Base-by-base conservation (phyloP, 2,888 invertebrate genomes). In the Ecliptopera silaceata region DNA sequence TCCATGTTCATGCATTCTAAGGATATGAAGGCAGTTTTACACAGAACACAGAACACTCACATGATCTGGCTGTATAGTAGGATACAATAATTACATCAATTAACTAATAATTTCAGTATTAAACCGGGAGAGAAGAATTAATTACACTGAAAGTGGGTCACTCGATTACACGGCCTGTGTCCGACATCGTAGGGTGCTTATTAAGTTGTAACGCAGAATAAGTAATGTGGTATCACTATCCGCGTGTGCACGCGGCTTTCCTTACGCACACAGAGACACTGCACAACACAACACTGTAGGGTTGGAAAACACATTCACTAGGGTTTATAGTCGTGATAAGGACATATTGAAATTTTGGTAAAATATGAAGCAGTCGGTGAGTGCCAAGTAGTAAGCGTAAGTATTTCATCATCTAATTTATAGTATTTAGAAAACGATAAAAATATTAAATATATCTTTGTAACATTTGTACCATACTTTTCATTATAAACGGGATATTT, bases 181-280 rank as follows among this genome's bases (percentile, higher is more conserved):
- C 50, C 60, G 34, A 64, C 63, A 59, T 63, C 17, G 42, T 55
- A 47, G 57, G 51, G 59, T 51, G 41, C 57, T 63, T 69, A 69
- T 69, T 67, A 69, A 67, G 64, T 56, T 67, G 58, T 62, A 63
- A 61, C 26, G 10, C 26, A 26, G 26, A 26, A 26, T 26, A 6
- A 26, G 8, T 26, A 26, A 8, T 8, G 3, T 8, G 26, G 8
- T 6, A 8, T 6, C 10, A 26, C 63, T 55, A 61, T 59, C 61
- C 44, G 52, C 56, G 59, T 66, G 26, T 48, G 43, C 59, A 53
- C 44, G 55, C 63, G 66, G 66, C 70, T 70, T 68, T 69, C 68
- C 66, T 68, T 50, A 66, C 66, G 10, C 69, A 69, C 66, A 66
- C 69, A 42, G 38, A 0, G 1, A 0, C 29, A 6, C 17, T 1